A percentile compares a stretch with the other conserved stretches of the same genome.
phyloP scores from a whole-genome alignment of 1,140 invertebrate genomes.

The Prorops nasuta region DNA sequence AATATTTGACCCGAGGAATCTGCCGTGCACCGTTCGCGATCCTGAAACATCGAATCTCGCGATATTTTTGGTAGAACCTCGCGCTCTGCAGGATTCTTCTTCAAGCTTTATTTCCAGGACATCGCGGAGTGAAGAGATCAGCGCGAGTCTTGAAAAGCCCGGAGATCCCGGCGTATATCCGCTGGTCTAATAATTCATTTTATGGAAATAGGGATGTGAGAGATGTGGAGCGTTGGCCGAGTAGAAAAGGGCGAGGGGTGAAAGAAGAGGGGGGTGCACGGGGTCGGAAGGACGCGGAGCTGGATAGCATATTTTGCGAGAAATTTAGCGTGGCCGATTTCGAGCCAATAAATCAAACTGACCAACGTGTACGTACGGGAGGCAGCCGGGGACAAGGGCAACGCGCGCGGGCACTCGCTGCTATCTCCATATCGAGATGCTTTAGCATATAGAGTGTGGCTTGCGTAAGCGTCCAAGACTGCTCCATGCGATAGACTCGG shows the following conservation, averaged over 20 bases:
- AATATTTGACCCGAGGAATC: too few species aligned
- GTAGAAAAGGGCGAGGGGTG: neutral
- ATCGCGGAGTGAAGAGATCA: too few species aligned
- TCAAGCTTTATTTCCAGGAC: too few species aligned
- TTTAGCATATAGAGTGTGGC: conserved; percentile 47
- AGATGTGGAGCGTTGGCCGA: neutral
- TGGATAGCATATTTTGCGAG: conserved; percentile 51
- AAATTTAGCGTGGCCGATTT: conserved; percentile 50
- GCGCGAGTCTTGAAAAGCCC: too few species aligned
- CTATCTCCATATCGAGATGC: conserved; percentile 42
- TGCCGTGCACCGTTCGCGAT: too few species aligned
- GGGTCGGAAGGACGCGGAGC: too few species aligned
- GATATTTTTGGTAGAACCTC: too few species aligned
- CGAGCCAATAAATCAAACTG: conserved; percentile 54
- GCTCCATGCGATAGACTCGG: neutral
- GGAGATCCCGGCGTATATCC: neutral
- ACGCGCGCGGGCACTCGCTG: conserved; percentile 23
- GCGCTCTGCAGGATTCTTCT: too few species aligned
- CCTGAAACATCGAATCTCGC: too few species aligned
- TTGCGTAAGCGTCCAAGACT: conserved; percentile 20
- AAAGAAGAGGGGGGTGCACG: neutral
- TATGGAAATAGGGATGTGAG: conserved; percentile 5
- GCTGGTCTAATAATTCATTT: conserved; percentile 8
- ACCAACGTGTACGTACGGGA: conserved; percentile 30
- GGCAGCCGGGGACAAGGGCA: conserved; percentile 10